Evolutionary conservation across 2,888 invertebrate genomes (phyloP), one percentile per base, ranked within the genome.

Genomic region (Caradrina clavipalpis): DNA sequence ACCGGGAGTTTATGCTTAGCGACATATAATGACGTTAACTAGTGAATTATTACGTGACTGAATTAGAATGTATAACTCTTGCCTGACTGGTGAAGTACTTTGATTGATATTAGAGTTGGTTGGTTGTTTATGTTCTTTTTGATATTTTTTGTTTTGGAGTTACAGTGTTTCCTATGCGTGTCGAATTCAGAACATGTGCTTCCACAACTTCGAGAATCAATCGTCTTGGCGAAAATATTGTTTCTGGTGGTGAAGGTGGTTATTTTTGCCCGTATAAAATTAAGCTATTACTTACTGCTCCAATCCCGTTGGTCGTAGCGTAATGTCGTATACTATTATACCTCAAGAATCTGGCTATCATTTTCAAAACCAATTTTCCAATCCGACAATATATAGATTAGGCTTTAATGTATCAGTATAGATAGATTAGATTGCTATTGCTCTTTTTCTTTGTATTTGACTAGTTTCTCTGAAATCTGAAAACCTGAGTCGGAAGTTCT

Each of bases 1-100:
- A 82, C 80, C 75, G 89, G 89, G 91, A 90, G 89, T 91, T 89
- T 85, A 80, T 88, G 88, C 87, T 91, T 89, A 90, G 89, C 86
- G 89, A 89, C 88, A 87, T 85, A 90, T 90, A 90, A 89, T 87
- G 84, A 83, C 68, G 86, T 89, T 89, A 85, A 87, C 82, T 86
- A 83, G 84, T 87, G 84, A 86, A 88, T 90, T 88, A 87, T 85
- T 87, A 86, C 87, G 87, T 87, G 87, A 87, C 85, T 88, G 64
- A 82, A 84, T 85, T 85, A 86, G 56, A 80, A 77, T 72, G 63
- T 80, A 67, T 71, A 71, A 72, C 71, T 76, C 73, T 71, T 69
- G 64, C 62, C 22, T 74, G 73, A 66, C 67, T 75, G 64, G 10
- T 69, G 45, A 69, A 67, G 64, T 59, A 65, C 31, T 69, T 75